Conservation (phyloP, 2,113 vertebrate genomes). For the Genyomyrus donnyi region DNA sequence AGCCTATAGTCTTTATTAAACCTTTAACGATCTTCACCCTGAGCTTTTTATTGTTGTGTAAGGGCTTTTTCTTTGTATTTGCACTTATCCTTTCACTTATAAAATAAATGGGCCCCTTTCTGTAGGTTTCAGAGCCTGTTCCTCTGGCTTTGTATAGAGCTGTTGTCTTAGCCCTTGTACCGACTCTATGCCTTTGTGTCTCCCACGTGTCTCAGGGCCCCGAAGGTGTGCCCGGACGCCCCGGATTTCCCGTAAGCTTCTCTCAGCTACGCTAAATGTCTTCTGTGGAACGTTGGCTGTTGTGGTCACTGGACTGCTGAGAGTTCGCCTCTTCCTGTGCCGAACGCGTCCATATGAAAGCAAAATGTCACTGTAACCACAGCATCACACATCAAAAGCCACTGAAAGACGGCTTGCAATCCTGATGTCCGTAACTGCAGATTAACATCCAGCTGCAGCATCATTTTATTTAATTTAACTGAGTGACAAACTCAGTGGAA, state of each 20-base stretch:
- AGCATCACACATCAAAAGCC: background rate
- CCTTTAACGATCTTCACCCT: too few relatives aligned
- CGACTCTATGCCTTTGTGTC: conserved; percentile 16
- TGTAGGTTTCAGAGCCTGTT: background rate
- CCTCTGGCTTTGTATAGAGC: background rate
- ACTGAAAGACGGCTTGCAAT: background rate
- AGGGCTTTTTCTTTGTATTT: too few relatives aligned
- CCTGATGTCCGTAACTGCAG: background rate
- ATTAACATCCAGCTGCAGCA: background rate
- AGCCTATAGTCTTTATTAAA: too few relatives aligned
- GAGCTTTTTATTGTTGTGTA: too few relatives aligned
- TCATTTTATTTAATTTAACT: background rate
- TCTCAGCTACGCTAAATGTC: background rate
- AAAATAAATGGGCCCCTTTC: too few relatives aligned
- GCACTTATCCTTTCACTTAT: too few relatives aligned
- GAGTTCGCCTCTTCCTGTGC: background rate
- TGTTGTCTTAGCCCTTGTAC: background rate
- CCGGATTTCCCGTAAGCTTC: conserved; percentile 80
- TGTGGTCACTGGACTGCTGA: background rate
- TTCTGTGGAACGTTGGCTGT: background rate
- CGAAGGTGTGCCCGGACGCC: conserved; percentile 73
- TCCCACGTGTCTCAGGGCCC: conserved; percentile 66
- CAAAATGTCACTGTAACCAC: background rate
- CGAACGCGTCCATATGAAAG: background rate
- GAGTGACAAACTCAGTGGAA: background rate